Evolutionary conservation across 1,140 invertebrate genomes (phyloP).

Genomic region (Drosophila pachea): DNA sequence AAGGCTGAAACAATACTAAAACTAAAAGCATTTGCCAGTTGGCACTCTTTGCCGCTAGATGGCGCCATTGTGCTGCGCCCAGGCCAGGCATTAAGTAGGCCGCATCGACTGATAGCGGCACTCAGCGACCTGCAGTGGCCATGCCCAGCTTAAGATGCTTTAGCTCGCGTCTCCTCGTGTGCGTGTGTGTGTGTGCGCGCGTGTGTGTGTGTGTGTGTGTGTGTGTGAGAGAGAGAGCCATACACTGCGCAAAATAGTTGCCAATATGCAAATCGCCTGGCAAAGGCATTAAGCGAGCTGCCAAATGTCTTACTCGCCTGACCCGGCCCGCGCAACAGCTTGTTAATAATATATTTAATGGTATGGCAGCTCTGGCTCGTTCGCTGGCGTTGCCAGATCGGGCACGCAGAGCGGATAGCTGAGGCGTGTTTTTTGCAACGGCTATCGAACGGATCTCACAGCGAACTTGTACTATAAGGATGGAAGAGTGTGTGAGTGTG

Average conservation of each 20-base stretch:
- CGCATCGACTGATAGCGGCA: slow-evolving; percentile 17
- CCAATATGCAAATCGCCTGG: not conserved
- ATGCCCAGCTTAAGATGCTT: slow-evolving; percentile 32
- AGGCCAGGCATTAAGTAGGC: slow-evolving; percentile 31
- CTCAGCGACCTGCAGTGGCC: slow-evolving; percentile 2
- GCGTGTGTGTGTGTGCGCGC: not conserved
- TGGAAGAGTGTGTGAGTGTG: not conserved
- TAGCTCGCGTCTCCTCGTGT: slow-evolving; percentile 21
- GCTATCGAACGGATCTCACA: not conserved
- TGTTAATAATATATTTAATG: not conserved
- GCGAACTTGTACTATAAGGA: too few relatives aligned
- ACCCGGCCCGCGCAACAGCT: too few relatives aligned
- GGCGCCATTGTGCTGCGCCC: slow-evolving; percentile 3
- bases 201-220: slow-evolving; percentile 3
- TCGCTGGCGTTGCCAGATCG: slow-evolving; percentile 17
- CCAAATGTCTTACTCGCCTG: too few relatives aligned
- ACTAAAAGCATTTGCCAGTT: slow-evolving; percentile 3
- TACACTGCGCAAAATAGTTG: not conserved
- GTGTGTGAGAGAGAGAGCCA: slow-evolving; percentile 15
- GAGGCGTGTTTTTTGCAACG: slow-evolving; percentile 17
- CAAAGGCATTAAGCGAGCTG: not conserved
- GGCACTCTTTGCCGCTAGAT: slow-evolving; percentile 6
- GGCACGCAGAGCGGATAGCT: not conserved
- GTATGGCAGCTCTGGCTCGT: not conserved
- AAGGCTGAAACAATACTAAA: slow-evolving; percentile 6